Percentiles rank a stretch among this genome's conserved stretches.
Evolutionary conservation across 2,888 invertebrate species (phyloP).

Genomic region (Invenusta paracnida): DNA sequence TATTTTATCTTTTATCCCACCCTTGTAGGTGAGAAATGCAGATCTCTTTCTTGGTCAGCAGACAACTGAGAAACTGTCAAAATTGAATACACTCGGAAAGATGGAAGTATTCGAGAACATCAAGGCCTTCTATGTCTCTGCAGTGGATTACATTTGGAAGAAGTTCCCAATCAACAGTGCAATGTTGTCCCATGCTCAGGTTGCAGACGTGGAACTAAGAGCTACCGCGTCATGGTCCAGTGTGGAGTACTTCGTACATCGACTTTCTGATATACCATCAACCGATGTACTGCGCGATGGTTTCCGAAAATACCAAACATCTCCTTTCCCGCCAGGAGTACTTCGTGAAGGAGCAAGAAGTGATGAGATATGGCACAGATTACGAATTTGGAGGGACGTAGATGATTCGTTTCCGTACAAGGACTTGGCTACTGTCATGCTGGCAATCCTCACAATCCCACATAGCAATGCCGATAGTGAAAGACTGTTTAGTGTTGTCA

Average conservation of each 20-base stretch:
- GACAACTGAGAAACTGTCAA: slow-evolving; percentile 1
- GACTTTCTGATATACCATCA: not conserved
- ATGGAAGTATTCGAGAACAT: slow-evolving; percentile 23
- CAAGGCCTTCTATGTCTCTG: slow-evolving; percentile 7
- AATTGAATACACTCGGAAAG: not conserved
- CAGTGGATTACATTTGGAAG: not conserved
- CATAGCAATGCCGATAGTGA: slow-evolving; percentile 30
- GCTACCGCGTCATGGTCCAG: slow-evolving; percentile 12
- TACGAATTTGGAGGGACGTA: not conserved
- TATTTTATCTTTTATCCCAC: not conserved
- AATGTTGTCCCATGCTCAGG: slow-evolving; percentile 7
- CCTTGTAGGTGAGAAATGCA: slow-evolving; percentile 23
- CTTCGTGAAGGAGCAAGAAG: not conserved
- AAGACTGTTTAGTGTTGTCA: slow-evolving; percentile 30
- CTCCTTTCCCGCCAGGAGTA: too few relatives aligned
- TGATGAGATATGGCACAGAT: slow-evolving; percentile 8
- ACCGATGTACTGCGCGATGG: not conserved
- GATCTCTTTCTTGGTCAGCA: slow-evolving; percentile 16
- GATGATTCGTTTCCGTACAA: slow-evolving; percentile 21
- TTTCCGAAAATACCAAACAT: slow-evolving; percentile 12
- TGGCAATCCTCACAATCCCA: slow-evolving; percentile 1
- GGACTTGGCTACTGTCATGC: slow-evolving; percentile 26
- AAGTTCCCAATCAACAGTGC: slow-evolving; percentile 11
- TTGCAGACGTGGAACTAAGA: slow-evolving; percentile 2
- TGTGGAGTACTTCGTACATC: slow-evolving; percentile 10